phyloP scores from a whole-genome alignment of 2,888 invertebrate species.

The Oasisia sp. region DNA sequence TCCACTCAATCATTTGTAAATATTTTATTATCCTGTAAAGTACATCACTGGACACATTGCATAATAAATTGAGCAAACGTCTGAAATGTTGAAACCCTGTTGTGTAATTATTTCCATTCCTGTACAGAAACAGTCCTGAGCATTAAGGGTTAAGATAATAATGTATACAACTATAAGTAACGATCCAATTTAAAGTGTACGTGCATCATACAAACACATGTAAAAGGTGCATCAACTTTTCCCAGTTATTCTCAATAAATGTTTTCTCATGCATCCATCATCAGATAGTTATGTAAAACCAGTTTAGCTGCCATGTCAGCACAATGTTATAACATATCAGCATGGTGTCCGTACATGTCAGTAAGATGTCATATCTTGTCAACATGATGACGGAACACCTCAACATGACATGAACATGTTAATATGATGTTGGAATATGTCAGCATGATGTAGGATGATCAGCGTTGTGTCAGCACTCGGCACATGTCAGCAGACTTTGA shows the following conservation, averaged over 20 bases:
- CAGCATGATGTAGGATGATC: background rate
- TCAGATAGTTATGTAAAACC: too few relatives aligned
- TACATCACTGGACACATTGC: background rate
- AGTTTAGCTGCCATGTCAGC: too few relatives aligned
- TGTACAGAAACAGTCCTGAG: background rate
- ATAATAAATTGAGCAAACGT: background rate
- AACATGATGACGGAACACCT: background rate
- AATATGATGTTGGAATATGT: background rate
- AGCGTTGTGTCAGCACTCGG: background rate
- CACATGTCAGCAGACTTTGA: conserved; percentile 20
- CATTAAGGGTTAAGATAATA: background rate
- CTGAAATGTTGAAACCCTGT: background rate
- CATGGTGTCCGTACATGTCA: background rate
- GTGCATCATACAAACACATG: too few relatives aligned
- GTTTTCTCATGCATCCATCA: too few relatives aligned
- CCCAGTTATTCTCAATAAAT: too few relatives aligned
- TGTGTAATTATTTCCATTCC: background rate
- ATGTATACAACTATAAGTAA: too few relatives aligned
- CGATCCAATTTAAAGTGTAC: too few relatives aligned
- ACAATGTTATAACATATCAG: too few relatives aligned
- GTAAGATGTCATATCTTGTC: background rate
- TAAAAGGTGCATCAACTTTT: too few relatives aligned
- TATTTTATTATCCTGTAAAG: too few relatives aligned
- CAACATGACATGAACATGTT: too few relatives aligned
- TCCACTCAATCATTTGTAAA: too few relatives aligned